Conservation (phyloP, 2,888 invertebrate species). For the Mesochorus sp. region DNA sequence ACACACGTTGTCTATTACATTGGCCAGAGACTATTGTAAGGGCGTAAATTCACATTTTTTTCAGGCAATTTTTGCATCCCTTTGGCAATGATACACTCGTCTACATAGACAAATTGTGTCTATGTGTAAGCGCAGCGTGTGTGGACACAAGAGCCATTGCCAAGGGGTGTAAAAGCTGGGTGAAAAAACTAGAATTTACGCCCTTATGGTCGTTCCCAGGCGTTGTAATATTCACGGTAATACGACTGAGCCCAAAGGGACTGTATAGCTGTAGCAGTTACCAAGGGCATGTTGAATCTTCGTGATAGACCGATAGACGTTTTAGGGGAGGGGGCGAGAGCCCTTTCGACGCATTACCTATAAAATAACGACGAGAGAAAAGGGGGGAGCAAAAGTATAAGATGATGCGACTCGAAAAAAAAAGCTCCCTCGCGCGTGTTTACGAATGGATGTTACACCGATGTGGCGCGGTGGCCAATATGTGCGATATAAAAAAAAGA, state of each 20-base stretch:
- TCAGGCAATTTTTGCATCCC: no score
- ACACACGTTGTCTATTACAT: neutral
- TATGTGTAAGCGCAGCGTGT: no score
- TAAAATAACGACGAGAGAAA: constrained; percentile 40
- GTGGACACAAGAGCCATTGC: no score
- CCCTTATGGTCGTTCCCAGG: neutral
- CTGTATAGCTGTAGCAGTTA: constrained; percentile 47
- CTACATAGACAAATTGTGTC: no score
- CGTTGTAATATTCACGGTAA: constrained; percentile 7
- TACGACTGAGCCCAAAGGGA: constrained; percentile 46
- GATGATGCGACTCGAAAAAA: neutral
- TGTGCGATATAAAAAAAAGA: constrained; percentile 22
- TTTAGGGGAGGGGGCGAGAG: constrained; percentile 16
- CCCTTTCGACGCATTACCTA: constrained; percentile 53
- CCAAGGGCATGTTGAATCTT: constrained; percentile 38
- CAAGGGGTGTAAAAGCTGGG: no score
- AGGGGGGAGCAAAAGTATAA: no score
- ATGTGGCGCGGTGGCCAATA: neutral
- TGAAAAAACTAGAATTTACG: no score
- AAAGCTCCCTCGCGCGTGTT: neutral
- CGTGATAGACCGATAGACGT: constrained; percentile 37
- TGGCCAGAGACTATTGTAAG: neutral
- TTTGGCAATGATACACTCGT: no score
- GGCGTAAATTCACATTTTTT: constrained; percentile 36
- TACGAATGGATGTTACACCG: neutral